Evolutionary conservation across 2,113 vertebrate genomes (phyloP).

Genomic region (Tupaia tana): DNA sequence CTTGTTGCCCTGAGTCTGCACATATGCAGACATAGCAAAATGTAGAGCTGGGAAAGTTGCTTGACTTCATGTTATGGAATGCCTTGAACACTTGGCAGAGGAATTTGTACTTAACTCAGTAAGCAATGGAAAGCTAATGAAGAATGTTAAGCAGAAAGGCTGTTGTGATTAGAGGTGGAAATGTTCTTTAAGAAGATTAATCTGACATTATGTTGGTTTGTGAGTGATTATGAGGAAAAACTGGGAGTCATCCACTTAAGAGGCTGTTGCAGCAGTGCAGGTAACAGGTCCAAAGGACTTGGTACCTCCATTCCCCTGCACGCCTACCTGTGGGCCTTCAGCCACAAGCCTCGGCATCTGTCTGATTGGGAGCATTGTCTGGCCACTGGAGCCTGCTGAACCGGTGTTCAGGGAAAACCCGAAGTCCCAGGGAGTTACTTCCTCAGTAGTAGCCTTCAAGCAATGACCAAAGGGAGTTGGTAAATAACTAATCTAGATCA

Average conservation of each 20-base stretch:
- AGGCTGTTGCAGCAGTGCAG: background rate
- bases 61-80: background rate
- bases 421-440: background rate
- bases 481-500: background rate
- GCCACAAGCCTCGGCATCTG: background rate
- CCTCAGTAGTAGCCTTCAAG: background rate
- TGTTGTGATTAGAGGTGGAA: background rate
- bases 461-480: background rate
- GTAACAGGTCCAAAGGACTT: background rate
- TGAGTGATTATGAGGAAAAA: background rate
- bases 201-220: background rate
- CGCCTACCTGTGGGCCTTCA: background rate
- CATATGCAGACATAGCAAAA: background rate
- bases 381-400: background rate
- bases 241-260: background rate
- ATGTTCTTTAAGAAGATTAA: background rate
- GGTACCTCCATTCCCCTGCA: background rate
- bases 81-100: background rate
- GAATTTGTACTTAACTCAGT: background rate
- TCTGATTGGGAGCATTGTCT: background rate
- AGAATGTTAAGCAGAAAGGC: conserved; percentile 2
- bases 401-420: background rate
- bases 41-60: background rate
- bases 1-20: background rate
- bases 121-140: background rate